These are phyloP conservation scores for Tor tambroides DNA, from an alignment of 2,113 vertebrate genomes.

Conservation along the genomic window DNA sequence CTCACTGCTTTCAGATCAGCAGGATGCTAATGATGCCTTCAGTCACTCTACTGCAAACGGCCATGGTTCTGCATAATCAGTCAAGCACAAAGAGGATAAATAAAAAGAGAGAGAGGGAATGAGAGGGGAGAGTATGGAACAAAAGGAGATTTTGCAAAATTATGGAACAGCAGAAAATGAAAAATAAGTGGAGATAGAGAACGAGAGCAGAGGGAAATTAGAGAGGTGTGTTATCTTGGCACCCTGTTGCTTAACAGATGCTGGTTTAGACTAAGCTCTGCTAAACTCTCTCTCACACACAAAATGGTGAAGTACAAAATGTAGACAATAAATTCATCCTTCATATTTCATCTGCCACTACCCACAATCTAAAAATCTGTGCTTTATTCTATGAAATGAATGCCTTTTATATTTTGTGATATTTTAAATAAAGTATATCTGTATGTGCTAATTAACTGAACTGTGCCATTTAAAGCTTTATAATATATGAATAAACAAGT, in stretches of 20 bases:
- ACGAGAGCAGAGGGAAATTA: conserved; percentile 20
- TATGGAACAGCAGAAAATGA: background rate
- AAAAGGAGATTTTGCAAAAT: background rate
- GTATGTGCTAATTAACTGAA: background rate
- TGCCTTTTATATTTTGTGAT: background rate
- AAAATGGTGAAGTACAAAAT: background rate
- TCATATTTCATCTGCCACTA: background rate
- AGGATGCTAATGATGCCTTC: conserved; percentile 21
- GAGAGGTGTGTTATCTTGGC: conserved; percentile 32
- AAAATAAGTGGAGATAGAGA: background rate
- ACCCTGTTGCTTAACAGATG: background rate
- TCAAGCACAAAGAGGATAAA: conserved; percentile 14
- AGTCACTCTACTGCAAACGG: background rate
- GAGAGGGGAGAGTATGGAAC: background rate
- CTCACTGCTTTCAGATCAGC: background rate
- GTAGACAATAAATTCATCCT: background rate
- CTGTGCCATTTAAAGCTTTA: background rate
- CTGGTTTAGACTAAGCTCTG: background rate
- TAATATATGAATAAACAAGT: background rate
- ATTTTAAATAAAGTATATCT: background rate
- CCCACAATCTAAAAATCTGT: background rate
- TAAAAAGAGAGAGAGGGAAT: background rate
- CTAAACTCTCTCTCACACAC: background rate
- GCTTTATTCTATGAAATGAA: background rate
- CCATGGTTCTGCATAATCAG: conserved; percentile 12